Evolutionary conservation across 1,140 invertebrate genomes (phyloP).

Genomic region (Drosophila hydei): DNA sequence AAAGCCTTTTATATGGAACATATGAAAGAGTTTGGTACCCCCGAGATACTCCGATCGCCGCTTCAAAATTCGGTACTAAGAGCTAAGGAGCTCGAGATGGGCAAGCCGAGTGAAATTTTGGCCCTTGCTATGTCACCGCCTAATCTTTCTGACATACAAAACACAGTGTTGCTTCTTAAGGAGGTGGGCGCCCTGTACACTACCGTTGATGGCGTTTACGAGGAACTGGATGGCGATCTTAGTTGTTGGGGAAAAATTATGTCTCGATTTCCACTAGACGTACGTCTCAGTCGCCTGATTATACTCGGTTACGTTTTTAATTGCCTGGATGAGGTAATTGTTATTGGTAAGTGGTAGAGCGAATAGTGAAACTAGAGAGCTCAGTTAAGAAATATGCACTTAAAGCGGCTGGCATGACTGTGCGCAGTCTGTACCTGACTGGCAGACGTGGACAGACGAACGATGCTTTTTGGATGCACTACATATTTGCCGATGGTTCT

Average conservation of each 20-base stretch:
- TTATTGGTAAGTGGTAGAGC: conserved; percentile 89
- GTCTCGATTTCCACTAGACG: conserved; percentile 92
- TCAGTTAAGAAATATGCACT: conserved; percentile 49
- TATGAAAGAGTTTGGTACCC: conserved; percentile 85
- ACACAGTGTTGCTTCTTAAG: conserved; percentile 93
- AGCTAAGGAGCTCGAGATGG: conserved; percentile 93
- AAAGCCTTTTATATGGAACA: conserved; percentile 88
- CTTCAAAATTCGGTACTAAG: conserved; percentile 93
- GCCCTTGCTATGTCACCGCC: conserved; percentile 95
- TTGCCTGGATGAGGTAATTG: conserved; percentile 92
- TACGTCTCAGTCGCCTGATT: conserved; percentile 93
- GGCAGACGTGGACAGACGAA: conserved; percentile 85
- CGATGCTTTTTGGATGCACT: conserved; percentile 90
- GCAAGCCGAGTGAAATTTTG: conserved; percentile 92
- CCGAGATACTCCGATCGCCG: conserved; percentile 93
- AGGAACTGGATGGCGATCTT: conserved; percentile 92
- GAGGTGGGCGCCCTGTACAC: conserved; percentile 91
- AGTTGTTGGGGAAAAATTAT: conserved; percentile 94
- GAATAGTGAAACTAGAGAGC: too few species aligned
- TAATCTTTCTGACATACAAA: conserved; percentile 91
- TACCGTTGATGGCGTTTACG: conserved; percentile 85
- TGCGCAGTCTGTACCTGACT: conserved; percentile 90
- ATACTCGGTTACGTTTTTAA: conserved; percentile 94
- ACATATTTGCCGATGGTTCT: conserved; percentile 92
- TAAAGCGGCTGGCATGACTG: conserved; percentile 90